Percentiles rank a stretch among this genome's conserved stretches.
phyloP scores from a whole-genome alignment of 2,888 invertebrate species.

The Oscheius onirici region DNA sequence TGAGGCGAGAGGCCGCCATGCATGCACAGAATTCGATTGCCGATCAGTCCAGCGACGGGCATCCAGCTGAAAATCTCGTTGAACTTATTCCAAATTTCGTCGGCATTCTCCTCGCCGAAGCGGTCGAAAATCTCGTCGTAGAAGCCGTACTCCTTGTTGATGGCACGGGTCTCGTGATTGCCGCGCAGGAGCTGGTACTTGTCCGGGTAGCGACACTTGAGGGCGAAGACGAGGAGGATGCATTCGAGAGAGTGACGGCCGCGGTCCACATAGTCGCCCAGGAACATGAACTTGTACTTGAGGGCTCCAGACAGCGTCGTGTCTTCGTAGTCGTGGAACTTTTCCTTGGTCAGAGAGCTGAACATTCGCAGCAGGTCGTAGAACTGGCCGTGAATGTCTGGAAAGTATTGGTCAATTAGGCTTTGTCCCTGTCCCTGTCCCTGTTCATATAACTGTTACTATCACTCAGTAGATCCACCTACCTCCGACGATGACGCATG shows the following conservation, averaged over 20 bases:
- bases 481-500: background rate
- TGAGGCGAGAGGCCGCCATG: slow-evolving; percentile 11
- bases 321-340: background rate
- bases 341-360: background rate
- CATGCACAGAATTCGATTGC: slow-evolving; percentile 15
- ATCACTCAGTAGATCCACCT: too few species aligned
- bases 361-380: slow-evolving; percentile 15
- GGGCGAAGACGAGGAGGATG: background rate
- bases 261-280: slow-evolving; percentile 12
- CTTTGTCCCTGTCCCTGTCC: too few species aligned
- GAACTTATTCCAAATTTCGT: slow-evolving; percentile 1
- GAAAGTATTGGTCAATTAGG: too few species aligned
- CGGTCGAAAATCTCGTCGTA: slow-evolving; percentile 23
- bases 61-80: slow-evolving; percentile 28
- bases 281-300: slow-evolving; percentile 1
- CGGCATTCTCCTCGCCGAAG: slow-evolving; percentile 6
- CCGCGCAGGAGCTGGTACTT: slow-evolving; percentile 16
- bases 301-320: background rate
- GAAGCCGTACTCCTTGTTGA: slow-evolving; percentile 23
- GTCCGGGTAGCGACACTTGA: slow-evolving; percentile 13
- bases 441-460: too few species aligned
- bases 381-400: slow-evolving; percentile 1
- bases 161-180: slow-evolving; percentile 16
- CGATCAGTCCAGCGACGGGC: slow-evolving; percentile 21
- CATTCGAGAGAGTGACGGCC: slow-evolving; percentile 11